A percentile compares a stretch with the other conserved stretches of the same genome.
Evolutionary conservation across 2,113 vertebrate genomes (phyloP).

Genomic region (Panthera leo): DNA sequence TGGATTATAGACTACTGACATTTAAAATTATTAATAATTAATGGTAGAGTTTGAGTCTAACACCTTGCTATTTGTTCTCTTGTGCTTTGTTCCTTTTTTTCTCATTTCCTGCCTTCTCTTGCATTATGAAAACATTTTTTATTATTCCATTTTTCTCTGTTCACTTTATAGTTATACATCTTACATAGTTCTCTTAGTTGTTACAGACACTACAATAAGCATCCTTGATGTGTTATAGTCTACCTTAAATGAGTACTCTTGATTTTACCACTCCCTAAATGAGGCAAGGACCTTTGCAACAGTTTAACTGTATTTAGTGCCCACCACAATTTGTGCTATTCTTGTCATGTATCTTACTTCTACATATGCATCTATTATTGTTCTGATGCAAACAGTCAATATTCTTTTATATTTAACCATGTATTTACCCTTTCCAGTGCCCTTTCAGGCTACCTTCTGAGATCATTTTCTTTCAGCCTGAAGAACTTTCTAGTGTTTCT

Average conservation of each 20-base stretch:
- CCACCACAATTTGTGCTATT: neutral
- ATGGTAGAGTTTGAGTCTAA: neutral
- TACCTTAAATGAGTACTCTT: neutral
- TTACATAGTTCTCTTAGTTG: neutral
- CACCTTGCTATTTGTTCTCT: neutral
- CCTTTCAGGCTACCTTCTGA: neutral
- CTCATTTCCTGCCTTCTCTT: conserved; percentile 7
- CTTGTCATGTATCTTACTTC: neutral
- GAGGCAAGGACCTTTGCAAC: neutral
- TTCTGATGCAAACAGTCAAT: neutral
- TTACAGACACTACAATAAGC: neutral
- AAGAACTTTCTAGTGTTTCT: neutral
- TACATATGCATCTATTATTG: neutral
- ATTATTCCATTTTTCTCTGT: neutral
- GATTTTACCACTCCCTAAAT: neutral
- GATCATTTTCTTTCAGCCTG: neutral
- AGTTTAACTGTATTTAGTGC: neutral
- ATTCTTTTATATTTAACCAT: neutral
- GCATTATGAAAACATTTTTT: neutral
- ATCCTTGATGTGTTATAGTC: neutral
- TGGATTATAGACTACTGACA: neutral
- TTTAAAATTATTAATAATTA: conserved; percentile 39
- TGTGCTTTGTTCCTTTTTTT: neutral
- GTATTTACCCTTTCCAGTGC: neutral
- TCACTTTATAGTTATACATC: neutral